Percentiles rank a stretch among this genome's conserved stretches.
phyloP scores from a whole-genome alignment of 2,797 vertebrate species.

The Macropus fuliginosus region DNA sequence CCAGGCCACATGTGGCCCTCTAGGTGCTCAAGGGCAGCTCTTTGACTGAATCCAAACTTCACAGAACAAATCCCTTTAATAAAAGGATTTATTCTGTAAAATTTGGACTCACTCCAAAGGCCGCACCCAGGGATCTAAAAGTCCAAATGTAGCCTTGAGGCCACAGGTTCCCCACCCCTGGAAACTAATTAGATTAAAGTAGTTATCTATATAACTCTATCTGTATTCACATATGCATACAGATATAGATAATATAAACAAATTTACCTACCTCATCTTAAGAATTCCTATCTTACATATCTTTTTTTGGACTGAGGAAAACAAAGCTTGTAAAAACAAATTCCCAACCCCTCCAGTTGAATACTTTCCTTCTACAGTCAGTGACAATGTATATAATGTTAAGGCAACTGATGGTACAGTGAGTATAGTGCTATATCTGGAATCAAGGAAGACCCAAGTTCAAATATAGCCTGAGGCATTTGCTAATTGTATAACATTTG shows the following conservation, averaged over 20 bases:
- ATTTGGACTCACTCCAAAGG: too few relatives aligned
- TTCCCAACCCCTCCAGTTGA: background rate
- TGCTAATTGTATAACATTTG: background rate
- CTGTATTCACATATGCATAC: too few relatives aligned
- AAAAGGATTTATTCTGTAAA: too few relatives aligned
- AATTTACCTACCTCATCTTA: background rate
- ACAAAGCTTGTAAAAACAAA: background rate
- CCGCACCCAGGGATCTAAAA: too few relatives aligned
- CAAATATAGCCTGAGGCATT: background rate
- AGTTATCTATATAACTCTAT: background rate
- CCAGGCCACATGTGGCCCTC: too few relatives aligned
- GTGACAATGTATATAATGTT: background rate
- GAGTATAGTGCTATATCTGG: background rate
- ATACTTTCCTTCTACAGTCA: too few relatives aligned
- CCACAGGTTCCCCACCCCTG: too few relatives aligned
- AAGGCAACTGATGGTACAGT: background rate
- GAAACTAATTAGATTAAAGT: background rate
- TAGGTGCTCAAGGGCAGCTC: too few relatives aligned
- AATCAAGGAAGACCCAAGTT: background rate
- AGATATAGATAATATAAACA: background rate
- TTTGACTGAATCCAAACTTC: too few relatives aligned
- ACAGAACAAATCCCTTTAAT: too few relatives aligned
- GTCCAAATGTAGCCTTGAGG: too few relatives aligned
- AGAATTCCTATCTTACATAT: background rate
- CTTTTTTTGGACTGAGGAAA: background rate